Base-by-base conservation (phyloP, 1,140 invertebrate genomes). In the Ooceraea biroi region DNA sequence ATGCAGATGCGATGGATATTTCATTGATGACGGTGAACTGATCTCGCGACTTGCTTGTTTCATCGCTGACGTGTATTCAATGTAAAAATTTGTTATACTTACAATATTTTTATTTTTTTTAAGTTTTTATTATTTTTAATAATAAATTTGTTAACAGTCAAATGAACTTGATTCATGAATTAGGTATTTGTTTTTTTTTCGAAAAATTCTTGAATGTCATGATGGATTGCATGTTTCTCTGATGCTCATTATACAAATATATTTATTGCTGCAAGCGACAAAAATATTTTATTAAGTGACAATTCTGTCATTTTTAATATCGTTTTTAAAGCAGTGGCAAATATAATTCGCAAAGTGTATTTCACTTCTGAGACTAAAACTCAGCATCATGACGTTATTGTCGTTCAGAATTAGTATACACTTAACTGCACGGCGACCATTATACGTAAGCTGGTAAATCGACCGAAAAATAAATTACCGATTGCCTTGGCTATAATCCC, bases 401-500 rank as follows among this genome's bases (percentile, higher is more conserved):
- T 61, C 17, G 48, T 36, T 19, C 22, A 12, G 22, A 73, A 58
- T 85, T 69, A 14, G 69, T 25, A 58, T 65, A 52, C 19, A 50
- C 19, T 83, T 83, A 77, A 87, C 82, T 30, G 36, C 36, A 36
- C 57, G n/a, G 22, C 10, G 61, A 68, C 52, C 57, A 25, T 46
- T 52, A 36, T 36, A 68, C 61, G 71, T 87, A 50, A 36, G 71
- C 12, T 60, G 71, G 57, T 83, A 74, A 87, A 85, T 85, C 83
- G 63, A 48, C 82, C 82, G 85, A 85, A 90, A 90, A 86, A 89
- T 86, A 90, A 91, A 90, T 90, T 83, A 86, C 85, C 86, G 83
- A 90, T 91, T 90, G 88, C 84, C 83, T 91, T 91, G 90, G 90
- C 87, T 90, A 60, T 86, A 82, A 88, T 90, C 89, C 90, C 85